Evolutionary conservation across 1,140 invertebrate genomes (phyloP).

Genomic region (Rhysida immarginata): DNA sequence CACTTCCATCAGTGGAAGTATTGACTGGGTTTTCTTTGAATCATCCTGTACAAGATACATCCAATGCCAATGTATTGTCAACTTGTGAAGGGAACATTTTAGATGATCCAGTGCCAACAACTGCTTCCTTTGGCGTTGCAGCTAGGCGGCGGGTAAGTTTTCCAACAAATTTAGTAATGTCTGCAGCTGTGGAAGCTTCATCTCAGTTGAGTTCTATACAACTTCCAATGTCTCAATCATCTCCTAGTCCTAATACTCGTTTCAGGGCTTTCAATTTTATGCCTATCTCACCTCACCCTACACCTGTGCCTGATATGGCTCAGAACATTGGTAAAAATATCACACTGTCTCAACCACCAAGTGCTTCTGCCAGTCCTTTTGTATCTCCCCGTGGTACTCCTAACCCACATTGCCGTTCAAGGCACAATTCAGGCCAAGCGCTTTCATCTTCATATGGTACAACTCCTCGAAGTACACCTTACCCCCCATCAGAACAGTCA

Average conservation of each 20-base stretch:
- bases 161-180: not conserved
- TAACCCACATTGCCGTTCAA: slow-evolving; percentile 32
- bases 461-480: slow-evolving; percentile 18
- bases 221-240: no score
- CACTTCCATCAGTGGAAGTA: not conserved
- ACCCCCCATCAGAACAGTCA: slow-evolving; percentile 20
- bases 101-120: not conserved
- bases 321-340: not conserved
- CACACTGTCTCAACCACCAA: slow-evolving; percentile 20
- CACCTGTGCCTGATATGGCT: slow-evolving; percentile 16
- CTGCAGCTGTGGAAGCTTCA: not conserved
- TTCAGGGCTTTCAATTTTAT: slow-evolving; percentile 66
- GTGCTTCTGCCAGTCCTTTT: slow-evolving; percentile 54
- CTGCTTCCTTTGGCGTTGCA: not conserved
- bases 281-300: slow-evolving; percentile 56
- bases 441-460: slow-evolving; percentile 16
- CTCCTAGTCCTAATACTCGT: slow-evolving; percentile 44
- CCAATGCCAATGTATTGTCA: not conserved
- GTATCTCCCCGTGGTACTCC: slow-evolving; percentile 65
- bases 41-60: not conserved
- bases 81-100: not conserved
- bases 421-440: slow-evolving; percentile 30
- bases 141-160: slow-evolving; percentile 3
- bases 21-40: slow-evolving; percentile 1
- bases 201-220: no score